These are phyloP conservation scores for Euphydryas editha DNA, from an alignment of 2,888 invertebrate species.

Conservation along the genomic window DNA sequence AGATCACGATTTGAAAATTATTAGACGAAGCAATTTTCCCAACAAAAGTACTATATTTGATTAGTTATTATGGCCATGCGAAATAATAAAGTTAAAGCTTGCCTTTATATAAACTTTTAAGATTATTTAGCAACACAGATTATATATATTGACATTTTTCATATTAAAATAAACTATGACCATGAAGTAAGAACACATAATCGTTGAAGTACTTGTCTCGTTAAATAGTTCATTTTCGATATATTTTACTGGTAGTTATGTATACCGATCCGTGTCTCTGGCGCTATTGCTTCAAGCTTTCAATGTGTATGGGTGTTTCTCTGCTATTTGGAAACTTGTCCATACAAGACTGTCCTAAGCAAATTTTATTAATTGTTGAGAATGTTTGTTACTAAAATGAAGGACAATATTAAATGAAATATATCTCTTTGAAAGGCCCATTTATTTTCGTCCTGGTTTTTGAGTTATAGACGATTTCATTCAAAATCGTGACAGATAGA, in stretches of 20 bases:
- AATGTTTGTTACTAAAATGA: too few species aligned
- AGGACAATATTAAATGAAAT: too few species aligned
- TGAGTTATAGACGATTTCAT: too few species aligned
- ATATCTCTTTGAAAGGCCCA: too few species aligned
- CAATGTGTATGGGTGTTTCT: not conserved
- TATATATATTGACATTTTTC: slow-evolving; percentile 4
- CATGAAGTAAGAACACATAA: not conserved
- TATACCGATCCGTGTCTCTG: not conserved
- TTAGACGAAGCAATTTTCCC: slow-evolving; percentile 62
- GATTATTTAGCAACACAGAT: slow-evolving; percentile 5
- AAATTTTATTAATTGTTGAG: too few species aligned
- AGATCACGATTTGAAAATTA: slow-evolving; percentile 77
- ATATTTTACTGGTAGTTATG: not conserved
- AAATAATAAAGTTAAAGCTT: slow-evolving; percentile 39
- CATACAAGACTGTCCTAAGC: too few species aligned
- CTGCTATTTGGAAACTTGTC: too few species aligned
- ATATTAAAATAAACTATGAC: slow-evolving; percentile 8
- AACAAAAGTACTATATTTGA: slow-evolving; percentile 56
- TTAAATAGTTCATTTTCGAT: slow-evolving; percentile 1
- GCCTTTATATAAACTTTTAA: slow-evolving; percentile 25
- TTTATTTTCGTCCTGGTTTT: too few species aligned
- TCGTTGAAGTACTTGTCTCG: slow-evolving; percentile 4
- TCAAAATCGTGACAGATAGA: too few species aligned
- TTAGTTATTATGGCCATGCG: slow-evolving; percentile 44
- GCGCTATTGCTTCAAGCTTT: not conserved